Conservation (phyloP, 2,888 invertebrate genomes). For the Cheilosia urbana region DNA sequence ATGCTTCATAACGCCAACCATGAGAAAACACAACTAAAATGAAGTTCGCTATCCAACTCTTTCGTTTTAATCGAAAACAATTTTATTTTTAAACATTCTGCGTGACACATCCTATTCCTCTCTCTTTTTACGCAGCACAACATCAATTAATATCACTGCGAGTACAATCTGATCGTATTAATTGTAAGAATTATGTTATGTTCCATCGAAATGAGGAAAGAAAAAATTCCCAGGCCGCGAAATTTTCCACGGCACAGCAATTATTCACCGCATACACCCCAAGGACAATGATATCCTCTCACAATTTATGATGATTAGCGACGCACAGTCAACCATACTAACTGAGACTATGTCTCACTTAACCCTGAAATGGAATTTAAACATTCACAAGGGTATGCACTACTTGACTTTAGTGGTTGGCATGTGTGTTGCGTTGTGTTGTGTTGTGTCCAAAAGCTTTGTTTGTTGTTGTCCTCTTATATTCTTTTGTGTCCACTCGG, state of each 20-base stretch:
- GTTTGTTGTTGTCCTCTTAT: not conserved
- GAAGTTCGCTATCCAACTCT: slow-evolving; percentile 51
- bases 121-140: slow-evolving; percentile 47
- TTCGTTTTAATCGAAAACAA: slow-evolving; percentile 46
- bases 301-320: slow-evolving; percentile 30
- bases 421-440: not conserved
- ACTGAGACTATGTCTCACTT: slow-evolving; percentile 38
- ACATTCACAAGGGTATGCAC: slow-evolving; percentile 38
- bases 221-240: slow-evolving; percentile 29
- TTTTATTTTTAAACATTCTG: slow-evolving; percentile 33
- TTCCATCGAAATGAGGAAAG: not conserved
- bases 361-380: slow-evolving; percentile 55
- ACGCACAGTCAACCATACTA: not conserved
- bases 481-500: slow-evolving; percentile 1
- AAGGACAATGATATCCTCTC: slow-evolving; percentile 64
- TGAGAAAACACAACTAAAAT: slow-evolving; percentile 8
- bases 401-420: not conserved
- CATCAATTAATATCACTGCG: slow-evolving; percentile 46
- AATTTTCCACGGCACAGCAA: slow-evolving; percentile 56
- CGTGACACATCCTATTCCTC: slow-evolving; percentile 42
- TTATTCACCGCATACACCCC: slow-evolving; percentile 53
- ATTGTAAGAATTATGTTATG: slow-evolving; percentile 30
- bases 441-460: slow-evolving; percentile 23
- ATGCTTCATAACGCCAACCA: not conserved
- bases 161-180: slow-evolving; percentile 43